phyloP scores from a whole-genome alignment of 2,888 invertebrate species.

The Dendrolimus pini region DNA sequence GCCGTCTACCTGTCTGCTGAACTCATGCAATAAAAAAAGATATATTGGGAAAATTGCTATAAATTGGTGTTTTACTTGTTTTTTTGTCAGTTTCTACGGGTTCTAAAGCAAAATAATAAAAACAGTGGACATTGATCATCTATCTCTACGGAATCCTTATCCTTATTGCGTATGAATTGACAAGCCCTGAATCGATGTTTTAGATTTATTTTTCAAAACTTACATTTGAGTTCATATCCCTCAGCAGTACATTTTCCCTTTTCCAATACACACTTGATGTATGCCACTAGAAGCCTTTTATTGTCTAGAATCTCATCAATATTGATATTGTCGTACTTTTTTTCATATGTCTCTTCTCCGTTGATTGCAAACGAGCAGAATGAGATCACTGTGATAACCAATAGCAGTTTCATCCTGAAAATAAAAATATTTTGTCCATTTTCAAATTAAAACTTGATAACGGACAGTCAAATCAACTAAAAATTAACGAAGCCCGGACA shows the following conservation, averaged over 20 bases:
- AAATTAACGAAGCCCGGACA: too few species aligned
- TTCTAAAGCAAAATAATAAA: too few species aligned
- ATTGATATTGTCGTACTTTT: constrained; percentile 81
- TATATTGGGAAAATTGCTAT: too few species aligned
- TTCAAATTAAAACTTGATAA: neutral
- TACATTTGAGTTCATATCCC: constrained; percentile 81
- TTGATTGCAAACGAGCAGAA: constrained; percentile 5
- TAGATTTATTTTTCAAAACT: constrained; percentile 25
- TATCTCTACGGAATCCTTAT: too few species aligned
- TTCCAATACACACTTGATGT: constrained; percentile 80
- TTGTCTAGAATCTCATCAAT: constrained; percentile 80
- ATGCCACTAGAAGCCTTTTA: constrained; percentile 68
- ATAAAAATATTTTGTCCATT: neutral
- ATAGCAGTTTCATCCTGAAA: constrained; percentile 3
- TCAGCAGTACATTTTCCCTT: constrained; percentile 80
- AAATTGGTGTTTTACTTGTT: too few species aligned
- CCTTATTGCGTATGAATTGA: too few species aligned
- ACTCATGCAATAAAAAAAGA: too few species aligned
- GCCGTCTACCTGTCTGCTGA: too few species aligned
- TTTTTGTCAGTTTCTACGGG: too few species aligned
- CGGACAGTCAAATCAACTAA: too few species aligned
- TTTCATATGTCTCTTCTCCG: constrained; percentile 59
- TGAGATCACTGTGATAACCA: neutral
- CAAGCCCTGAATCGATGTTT: too few species aligned
- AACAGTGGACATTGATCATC: too few species aligned